Conservation (phyloP, 2,113 vertebrate genomes). For the Thomomys bottae region DNA sequence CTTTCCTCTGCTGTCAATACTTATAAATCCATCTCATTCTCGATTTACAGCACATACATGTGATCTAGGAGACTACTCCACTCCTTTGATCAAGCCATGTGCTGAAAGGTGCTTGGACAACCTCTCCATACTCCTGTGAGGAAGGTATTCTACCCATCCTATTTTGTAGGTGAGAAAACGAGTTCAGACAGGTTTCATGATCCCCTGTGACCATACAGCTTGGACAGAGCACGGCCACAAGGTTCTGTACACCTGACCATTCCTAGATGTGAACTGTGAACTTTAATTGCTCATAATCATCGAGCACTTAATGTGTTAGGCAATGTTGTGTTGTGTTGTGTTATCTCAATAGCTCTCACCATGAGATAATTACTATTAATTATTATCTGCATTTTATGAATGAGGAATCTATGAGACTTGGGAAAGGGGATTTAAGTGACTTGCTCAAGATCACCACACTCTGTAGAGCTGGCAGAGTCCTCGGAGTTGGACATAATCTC, state of each 20-base stretch:
- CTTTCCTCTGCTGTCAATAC: constrained; percentile 50
- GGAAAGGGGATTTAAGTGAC: background rate
- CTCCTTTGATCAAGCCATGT: background rate
- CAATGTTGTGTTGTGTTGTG: background rate
- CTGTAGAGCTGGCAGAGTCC: background rate
- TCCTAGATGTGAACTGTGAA: background rate
- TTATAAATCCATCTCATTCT: constrained; percentile 10
- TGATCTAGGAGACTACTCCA: background rate
- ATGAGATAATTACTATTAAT: background rate
- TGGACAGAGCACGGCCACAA: background rate
- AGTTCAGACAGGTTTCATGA: background rate
- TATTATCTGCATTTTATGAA: constrained; percentile 35
- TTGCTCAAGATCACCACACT: constrained; percentile 28
- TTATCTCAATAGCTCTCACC: constrained; percentile 6
- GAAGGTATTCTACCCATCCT: background rate
- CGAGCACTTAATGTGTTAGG: background rate
- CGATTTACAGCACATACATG: background rate
- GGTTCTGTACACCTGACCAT: background rate
- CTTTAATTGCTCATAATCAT: background rate
- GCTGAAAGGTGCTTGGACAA: background rate
- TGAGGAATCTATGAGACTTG: constrained; percentile 1
- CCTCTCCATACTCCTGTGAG: background rate
- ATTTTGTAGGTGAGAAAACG: background rate
- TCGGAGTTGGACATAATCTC: background rate
- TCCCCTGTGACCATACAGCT: background rate